Evolutionary conservation across 2,888 invertebrate genomes (phyloP).

Genomic region (Conus canariensis): DNA sequence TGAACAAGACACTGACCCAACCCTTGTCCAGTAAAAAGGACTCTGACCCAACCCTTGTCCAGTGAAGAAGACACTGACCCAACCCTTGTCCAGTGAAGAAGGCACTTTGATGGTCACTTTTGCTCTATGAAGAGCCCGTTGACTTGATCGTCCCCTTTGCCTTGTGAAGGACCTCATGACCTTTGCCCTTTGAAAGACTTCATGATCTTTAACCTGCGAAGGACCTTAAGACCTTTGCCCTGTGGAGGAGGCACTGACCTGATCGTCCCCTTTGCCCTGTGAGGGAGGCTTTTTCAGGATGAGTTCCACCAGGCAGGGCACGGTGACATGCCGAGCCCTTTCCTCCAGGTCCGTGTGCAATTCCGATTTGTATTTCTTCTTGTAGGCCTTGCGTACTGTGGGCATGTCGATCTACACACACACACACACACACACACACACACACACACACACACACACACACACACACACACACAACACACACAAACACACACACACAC

Average conservation of each 20-base stretch:
- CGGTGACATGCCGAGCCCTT: slow-evolving; percentile 64
- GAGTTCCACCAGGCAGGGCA: slow-evolving; percentile 62
- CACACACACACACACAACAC: slow-evolving; percentile 16
- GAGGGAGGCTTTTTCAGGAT: slow-evolving; percentile 58
- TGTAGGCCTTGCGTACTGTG: slow-evolving; percentile 67
- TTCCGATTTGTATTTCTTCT: slow-evolving; percentile 67
- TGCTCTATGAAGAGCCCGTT: not conserved
- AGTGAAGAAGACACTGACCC: too few species aligned
- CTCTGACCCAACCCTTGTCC: too few species aligned
- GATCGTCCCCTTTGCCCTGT: slow-evolving; percentile 28
- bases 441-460: slow-evolving; percentile 13
- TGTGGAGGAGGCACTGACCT: not conserved
- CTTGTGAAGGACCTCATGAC: slow-evolving; percentile 34
- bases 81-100: too few species aligned
- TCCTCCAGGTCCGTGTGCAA: slow-evolving; percentile 65
- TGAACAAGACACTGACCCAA: too few species aligned
- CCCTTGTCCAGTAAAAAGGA: too few species aligned
- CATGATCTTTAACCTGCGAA: too few species aligned
- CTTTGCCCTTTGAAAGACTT: too few species aligned
- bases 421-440: not conserved
- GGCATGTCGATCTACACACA: slow-evolving; percentile 68
- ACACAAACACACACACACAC: slow-evolving; percentile 13
- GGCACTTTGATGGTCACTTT: too few species aligned
- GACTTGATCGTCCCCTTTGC: slow-evolving; percentile 21
- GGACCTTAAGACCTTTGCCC: too few species aligned